Percentiles rank a stretch among this genome's conserved stretches.
These are phyloP conservation scores for Trisateles emortualis DNA, from an alignment of 2,888 invertebrate species.

Conservation along the genomic window DNA sequence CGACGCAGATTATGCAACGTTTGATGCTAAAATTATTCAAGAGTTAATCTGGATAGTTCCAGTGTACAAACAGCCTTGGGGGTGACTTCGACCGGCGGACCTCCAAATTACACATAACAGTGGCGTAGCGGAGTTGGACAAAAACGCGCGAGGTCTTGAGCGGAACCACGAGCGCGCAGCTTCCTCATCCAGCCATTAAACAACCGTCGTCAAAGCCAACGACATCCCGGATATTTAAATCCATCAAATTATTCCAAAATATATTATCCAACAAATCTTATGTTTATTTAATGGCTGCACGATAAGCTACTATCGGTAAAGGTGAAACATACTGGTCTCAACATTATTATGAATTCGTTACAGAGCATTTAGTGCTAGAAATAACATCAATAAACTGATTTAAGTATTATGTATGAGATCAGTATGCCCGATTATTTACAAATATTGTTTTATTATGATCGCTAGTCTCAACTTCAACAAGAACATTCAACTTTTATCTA, in stretches of 20 bases:
- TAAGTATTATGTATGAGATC: slow-evolving; percentile 28
- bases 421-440: slow-evolving; percentile 35
- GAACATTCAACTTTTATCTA: slow-evolving; percentile 4
- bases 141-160: slow-evolving; percentile 70
- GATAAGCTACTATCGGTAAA: slow-evolving; percentile 51
- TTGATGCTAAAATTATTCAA: slow-evolving; percentile 24
- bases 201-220: slow-evolving; percentile 1
- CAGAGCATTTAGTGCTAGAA: slow-evolving; percentile 19
- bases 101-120: slow-evolving; percentile 87
- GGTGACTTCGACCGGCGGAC: slow-evolving; percentile 79
- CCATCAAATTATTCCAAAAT: slow-evolving; percentile 16
- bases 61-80: slow-evolving; percentile 65
- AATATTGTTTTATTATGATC: slow-evolving; percentile 17
- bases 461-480: slow-evolving; percentile 36
- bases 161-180: slow-evolving; percentile 53
- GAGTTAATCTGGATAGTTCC: slow-evolving; percentile 41
- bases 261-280: slow-evolving; percentile 30
- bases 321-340: slow-evolving; percentile 47
- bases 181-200: slow-evolving; percentile 69
- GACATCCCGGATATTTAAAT: slow-evolving; percentile 5
- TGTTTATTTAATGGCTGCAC: slow-evolving; percentile 50
- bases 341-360: slow-evolving; percentile 23
- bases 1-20: slow-evolving; percentile 32
- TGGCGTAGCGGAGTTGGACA: slow-evolving; percentile 74
- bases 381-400: slow-evolving; percentile 21